Conservation (phyloP, 2,113 vertebrate genomes). For the Sphaerodactylus townsendi region DNA sequence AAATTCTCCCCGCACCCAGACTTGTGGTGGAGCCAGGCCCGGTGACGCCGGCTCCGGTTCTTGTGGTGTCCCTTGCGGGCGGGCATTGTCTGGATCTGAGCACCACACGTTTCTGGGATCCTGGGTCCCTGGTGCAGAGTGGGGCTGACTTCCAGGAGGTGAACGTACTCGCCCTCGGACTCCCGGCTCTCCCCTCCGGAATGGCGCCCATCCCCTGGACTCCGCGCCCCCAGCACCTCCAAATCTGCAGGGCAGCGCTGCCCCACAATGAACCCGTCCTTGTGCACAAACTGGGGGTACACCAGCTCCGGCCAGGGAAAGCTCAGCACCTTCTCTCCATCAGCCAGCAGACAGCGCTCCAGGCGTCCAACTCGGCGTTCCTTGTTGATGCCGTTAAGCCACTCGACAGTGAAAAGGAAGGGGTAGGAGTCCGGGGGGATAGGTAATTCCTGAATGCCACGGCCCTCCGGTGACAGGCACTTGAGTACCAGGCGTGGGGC, state of each 20-base stretch:
- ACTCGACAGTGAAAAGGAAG: constrained; percentile 88
- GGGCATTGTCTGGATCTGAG: constrained; percentile 80
- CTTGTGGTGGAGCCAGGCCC: constrained; percentile 74
- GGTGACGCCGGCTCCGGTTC: constrained; percentile 73
- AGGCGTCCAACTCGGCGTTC: constrained; percentile 83
- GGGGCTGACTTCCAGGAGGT: constrained; percentile 78
- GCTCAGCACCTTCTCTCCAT: constrained; percentile 83
- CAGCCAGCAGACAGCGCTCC: constrained; percentile 86
- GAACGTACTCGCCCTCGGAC: constrained; percentile 79
- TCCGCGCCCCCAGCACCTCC: constrained; percentile 42
- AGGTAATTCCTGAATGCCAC: constrained; percentile 84
- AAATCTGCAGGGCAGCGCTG: constrained; percentile 21
- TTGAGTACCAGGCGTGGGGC: constrained; percentile 87
- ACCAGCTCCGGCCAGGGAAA: constrained; percentile 88
- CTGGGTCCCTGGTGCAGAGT: constrained; percentile 72
- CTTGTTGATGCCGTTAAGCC: constrained; percentile 90
- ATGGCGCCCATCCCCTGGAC: constrained; percentile 48
- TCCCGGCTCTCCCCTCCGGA: constrained; percentile 38
- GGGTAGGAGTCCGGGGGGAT: constrained; percentile 85
- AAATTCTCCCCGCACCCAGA: constrained; percentile 44
- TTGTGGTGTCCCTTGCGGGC: constrained; percentile 74
- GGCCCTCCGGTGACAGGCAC: constrained; percentile 85
- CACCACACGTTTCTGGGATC: constrained; percentile 71
- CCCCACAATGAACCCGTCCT: constrained; percentile 68
- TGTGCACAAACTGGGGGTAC: constrained; percentile 87